Percentiles rank a stretch among this genome's conserved stretches.
Conservation (phyloP, 2,888 invertebrate species). For the Diogma glabrata region DNA sequence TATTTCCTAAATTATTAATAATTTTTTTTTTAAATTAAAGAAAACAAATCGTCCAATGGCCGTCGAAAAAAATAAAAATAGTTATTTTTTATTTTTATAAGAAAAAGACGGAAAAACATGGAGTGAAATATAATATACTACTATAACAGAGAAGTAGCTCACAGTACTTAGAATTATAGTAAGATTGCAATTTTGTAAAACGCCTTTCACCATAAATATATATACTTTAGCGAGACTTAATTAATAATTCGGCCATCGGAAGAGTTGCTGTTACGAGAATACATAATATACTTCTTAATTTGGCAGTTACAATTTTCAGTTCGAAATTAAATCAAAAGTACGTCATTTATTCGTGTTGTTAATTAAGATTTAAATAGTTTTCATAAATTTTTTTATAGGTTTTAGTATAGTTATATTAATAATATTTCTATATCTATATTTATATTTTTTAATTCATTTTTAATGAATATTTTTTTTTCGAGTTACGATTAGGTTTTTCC, state of each 20-base stretch:
- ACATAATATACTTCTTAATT: conserved; percentile 16
- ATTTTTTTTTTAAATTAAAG: too few relatives aligned
- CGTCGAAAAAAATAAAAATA: conserved; percentile 22
- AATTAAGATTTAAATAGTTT: conserved; percentile 7
- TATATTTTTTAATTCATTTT: conserved; percentile 17
- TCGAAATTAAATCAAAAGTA: conserved; percentile 11
- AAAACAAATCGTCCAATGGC: conserved; percentile 38
- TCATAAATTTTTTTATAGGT: conserved; percentile 16
- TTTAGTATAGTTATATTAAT: conserved; percentile 17
- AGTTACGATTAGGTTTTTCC: conserved; percentile 18
- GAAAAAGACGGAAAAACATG: conserved; percentile 12
- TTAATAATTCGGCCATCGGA: conserved; percentile 25
- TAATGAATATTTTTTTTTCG: conserved; percentile 13
- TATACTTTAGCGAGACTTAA: conserved; percentile 13
- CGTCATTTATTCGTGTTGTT: conserved; percentile 2
- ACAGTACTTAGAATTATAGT: conserved; percentile 24
- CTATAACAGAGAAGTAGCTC: conserved; percentile 19
- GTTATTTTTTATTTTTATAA: conserved; percentile 6
- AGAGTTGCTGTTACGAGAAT: conserved; percentile 24
- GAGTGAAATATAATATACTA: conserved; percentile 23
- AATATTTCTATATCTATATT: conserved; percentile 12
- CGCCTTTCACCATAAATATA: too few relatives aligned
- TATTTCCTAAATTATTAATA: too few relatives aligned
- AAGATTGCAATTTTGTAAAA: too few relatives aligned
- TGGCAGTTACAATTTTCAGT: conserved; percentile 25